Evolutionary conservation across 2,113 vertebrate species (phyloP).

Genomic region (Apodemus speciosus): DNA sequence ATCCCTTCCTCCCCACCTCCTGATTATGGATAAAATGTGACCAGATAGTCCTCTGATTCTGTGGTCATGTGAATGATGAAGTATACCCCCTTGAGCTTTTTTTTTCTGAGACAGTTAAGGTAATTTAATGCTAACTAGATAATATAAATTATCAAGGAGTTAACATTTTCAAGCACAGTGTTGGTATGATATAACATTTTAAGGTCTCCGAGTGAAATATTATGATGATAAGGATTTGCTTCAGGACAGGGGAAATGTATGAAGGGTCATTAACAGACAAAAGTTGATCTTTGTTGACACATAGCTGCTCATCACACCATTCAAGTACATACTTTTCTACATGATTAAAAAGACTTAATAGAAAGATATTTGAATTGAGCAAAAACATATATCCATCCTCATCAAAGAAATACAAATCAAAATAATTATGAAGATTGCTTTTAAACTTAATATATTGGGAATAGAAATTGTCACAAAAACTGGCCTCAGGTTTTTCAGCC

Average conservation of each 20-base stretch:
- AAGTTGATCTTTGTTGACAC: not conserved
- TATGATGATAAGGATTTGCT: conserved; percentile 36
- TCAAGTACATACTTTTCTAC: not conserved
- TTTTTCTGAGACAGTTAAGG: not conserved
- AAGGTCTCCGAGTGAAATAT: not conserved
- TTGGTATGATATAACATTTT: not conserved
- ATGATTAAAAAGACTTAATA: not conserved
- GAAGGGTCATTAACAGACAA: not conserved
- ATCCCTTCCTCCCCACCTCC: not conserved
- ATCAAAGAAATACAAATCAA: conserved; percentile 53
- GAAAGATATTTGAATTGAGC: not conserved
- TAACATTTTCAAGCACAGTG: not conserved
- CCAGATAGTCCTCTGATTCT: not conserved
- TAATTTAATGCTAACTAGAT: not conserved
- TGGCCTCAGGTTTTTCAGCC: conserved; percentile 3
- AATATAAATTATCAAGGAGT: conserved; percentile 34
- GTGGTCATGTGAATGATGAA: too few species aligned
- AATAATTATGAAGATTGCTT: conserved; percentile 48
- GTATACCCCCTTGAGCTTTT: too few species aligned
- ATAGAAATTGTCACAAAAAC: not conserved
- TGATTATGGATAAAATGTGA: not conserved
- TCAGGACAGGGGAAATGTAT: not conserved
- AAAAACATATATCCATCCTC: conserved; percentile 36
- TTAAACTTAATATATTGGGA: conserved; percentile 30
- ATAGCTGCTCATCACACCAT: not conserved